Conservation (phyloP, 2,797 vertebrate genomes). For the Danio kyathit region DNA sequence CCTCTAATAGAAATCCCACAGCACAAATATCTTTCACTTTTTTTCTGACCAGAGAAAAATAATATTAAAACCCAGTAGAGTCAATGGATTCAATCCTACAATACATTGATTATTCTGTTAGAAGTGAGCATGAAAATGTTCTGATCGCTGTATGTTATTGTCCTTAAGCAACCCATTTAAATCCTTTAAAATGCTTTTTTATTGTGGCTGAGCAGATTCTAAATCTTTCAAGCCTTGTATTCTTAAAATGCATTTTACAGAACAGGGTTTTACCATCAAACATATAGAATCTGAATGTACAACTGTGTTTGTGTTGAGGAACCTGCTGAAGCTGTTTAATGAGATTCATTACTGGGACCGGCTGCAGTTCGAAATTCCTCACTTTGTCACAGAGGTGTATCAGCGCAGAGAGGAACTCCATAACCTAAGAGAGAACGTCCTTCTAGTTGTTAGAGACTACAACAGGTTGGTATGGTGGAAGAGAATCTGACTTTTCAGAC, state of each 20-base stretch:
- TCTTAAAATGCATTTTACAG: neutral
- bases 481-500: neutral
- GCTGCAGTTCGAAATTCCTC: conserved; percentile 84
- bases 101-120: neutral
- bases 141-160: neutral
- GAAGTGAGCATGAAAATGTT: neutral
- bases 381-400: conserved; percentile 77
- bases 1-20: too few species aligned
- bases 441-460: conserved; percentile 83
- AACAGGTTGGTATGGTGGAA: conserved; percentile 80
- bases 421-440: conserved; percentile 79
- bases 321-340: conserved; percentile 80
- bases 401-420: conserved; percentile 82
- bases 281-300: neutral
- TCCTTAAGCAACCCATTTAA: conserved; percentile 5
- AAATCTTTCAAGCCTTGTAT: neutral
- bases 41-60: neutral
- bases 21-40: neutral
- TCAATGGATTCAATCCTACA: neutral
- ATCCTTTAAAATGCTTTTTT: neutral
- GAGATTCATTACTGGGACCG: conserved; percentile 89
- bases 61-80: neutral
- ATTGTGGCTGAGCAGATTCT: neutral
- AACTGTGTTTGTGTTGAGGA: conserved; percentile 67
- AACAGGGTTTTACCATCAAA: neutral